Conservation (phyloP, 2,888 invertebrate species). For the Therioaphis trifolii region DNA sequence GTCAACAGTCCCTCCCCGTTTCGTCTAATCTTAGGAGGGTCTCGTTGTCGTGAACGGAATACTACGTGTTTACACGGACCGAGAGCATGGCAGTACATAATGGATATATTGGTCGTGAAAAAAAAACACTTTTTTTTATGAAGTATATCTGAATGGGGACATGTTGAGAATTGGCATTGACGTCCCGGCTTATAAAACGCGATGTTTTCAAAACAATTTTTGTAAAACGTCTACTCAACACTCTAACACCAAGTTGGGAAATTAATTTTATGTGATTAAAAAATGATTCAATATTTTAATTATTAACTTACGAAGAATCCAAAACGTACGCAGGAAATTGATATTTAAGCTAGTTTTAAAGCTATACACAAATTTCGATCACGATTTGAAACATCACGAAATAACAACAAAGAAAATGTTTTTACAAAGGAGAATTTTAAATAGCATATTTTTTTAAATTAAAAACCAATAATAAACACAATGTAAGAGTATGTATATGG, state of each 20-base stretch:
- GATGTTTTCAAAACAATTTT: conserved; percentile 30
- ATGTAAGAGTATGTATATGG: too few species aligned
- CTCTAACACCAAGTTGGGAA: background rate
- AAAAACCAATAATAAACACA: too few species aligned
- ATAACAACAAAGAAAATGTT: too few species aligned
- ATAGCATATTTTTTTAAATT: too few species aligned
- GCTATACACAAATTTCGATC: too few species aligned
- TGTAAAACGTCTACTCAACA: background rate
- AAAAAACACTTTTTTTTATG: conserved; percentile 28
- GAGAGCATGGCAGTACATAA: background rate
- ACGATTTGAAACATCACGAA: too few species aligned
- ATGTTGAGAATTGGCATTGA: conserved; percentile 11
- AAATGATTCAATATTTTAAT: conserved; percentile 22
- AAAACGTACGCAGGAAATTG: too few species aligned
- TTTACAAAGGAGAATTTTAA: too few species aligned
- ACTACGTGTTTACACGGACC: conserved; percentile 28
- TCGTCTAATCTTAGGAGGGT: conserved; percentile 9
- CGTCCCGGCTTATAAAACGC: background rate
- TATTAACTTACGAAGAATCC: too few species aligned
- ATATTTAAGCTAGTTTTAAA: too few species aligned
- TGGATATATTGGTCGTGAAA: background rate
- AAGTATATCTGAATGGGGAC: background rate
- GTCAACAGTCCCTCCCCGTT: conserved; percentile 45
- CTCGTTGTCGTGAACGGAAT: background rate
- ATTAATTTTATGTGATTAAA: conserved; percentile 24